A percentile compares a stretch with the other conserved stretches of the same genome.
Evolutionary conservation across 35 echinoderm and acorn worm genomes (phyloP).

Genomic region (Lytechinus variegatus): DNA sequence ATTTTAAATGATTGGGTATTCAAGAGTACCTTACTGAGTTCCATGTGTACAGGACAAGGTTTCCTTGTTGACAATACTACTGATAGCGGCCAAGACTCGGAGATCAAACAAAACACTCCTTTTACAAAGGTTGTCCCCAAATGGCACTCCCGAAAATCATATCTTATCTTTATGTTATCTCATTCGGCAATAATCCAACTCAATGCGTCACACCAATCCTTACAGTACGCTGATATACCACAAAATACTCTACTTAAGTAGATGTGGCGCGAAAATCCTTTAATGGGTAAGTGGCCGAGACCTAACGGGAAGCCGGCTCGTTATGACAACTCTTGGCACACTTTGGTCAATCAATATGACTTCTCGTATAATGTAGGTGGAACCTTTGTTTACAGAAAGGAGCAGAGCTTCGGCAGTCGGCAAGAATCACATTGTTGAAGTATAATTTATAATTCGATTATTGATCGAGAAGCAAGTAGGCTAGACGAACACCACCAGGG

Average conservation of each 20-base stretch:
- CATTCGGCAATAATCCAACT: background rate
- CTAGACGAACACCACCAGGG: background rate
- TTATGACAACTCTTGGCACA: background rate
- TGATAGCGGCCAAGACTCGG: background rate
- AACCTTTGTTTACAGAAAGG: background rate
- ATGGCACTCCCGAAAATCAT: background rate
- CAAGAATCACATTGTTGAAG: background rate
- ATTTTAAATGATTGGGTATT: background rate
- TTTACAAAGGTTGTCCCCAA: background rate
- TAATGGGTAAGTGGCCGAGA: background rate
- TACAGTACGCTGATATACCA: background rate
- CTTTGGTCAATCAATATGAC: background rate
- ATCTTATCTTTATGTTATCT: background rate
- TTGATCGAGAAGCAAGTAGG: background rate
- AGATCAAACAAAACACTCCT: background rate
- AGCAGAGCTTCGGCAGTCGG: background rate
- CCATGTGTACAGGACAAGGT: background rate
- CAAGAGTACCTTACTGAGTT: background rate
- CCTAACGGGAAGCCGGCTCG: background rate
- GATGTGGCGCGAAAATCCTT: background rate
- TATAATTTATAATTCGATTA: background rate
- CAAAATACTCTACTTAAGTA: background rate
- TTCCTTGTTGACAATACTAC: background rate
- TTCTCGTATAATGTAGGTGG: background rate
- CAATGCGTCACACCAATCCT: background rate